Evolutionary conservation across 2,797 vertebrate genomes (phyloP).

Genomic region (Taenioides sp.): DNA sequence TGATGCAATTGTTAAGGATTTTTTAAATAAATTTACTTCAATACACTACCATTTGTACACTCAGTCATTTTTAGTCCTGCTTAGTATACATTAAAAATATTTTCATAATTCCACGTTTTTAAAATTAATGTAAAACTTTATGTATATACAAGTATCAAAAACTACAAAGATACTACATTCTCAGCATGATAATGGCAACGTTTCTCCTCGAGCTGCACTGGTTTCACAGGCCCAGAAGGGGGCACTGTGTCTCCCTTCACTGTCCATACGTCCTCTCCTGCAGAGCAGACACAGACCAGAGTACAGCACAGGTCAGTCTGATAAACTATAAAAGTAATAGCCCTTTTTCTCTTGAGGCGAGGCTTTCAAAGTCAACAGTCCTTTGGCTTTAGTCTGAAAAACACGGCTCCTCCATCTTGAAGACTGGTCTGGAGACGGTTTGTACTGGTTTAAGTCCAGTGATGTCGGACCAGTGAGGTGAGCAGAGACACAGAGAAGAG

Average conservation of each 20-base stretch:
- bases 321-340: conserved; percentile 19
- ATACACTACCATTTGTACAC: not conserved
- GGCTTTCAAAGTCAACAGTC: conserved; percentile 12
- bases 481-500: conserved; percentile 74
- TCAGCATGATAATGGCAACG: conserved; percentile 31
- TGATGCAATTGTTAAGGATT: not conserved
- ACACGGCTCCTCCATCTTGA: not conserved
- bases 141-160: conserved; percentile 35
- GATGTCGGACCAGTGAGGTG: conserved; percentile 59
- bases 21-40: not conserved
- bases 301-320: not conserved
- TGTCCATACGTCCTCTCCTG: not conserved
- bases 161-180: conserved; percentile 44
- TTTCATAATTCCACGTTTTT: not conserved
- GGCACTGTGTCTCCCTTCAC: conserved; percentile 1
- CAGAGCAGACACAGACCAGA: not conserved
- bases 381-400: not conserved
- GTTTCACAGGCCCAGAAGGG: conserved; percentile 9
- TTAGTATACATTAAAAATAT: not conserved
- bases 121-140: conserved; percentile 36
- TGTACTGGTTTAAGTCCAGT: conserved; percentile 38
- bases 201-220: conserved; percentile 19
- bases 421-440: not conserved
- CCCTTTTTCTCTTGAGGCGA: conserved; percentile 24
- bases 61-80: not conserved